Conservation (phyloP, 2,888 invertebrate species). For the Steromphala cineraria region DNA sequence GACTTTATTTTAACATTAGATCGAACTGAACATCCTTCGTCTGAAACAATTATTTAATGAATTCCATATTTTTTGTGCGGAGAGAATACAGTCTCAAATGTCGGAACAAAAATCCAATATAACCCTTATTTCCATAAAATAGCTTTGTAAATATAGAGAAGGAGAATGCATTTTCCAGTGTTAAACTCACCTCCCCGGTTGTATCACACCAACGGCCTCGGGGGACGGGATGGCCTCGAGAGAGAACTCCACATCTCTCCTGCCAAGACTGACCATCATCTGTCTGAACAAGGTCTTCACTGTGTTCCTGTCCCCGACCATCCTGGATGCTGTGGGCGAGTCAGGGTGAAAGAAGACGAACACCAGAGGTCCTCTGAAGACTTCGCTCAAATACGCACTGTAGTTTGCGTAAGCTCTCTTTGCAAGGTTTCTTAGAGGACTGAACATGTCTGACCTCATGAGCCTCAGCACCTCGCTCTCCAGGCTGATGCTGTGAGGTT, state of each 20-base stretch:
- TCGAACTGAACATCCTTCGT: no score
- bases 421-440: not conserved
- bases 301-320: not conserved
- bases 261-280: not conserved
- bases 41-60: no score
- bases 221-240: not conserved
- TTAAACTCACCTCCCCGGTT: no score
- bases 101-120: no score
- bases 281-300: not conserved
- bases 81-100: no score
- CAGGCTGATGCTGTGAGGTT: not conserved
- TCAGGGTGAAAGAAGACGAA: not conserved
- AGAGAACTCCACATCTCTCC: not conserved
- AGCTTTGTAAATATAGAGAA: no score
- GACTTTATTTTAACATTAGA: no score
- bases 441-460: not conserved
- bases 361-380: not conserved
- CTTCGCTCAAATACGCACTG: not conserved
- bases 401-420: not conserved
- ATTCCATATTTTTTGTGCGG: no score
- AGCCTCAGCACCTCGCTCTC: not conserved
- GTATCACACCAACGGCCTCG: no score
- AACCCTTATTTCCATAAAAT: no score
- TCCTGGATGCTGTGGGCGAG: not conserved
- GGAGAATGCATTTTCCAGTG: no score